Percentiles rank a stretch among this genome's conserved stretches.
phyloP scores from a whole-genome alignment of 2,888 invertebrate species.

The Drosophila paranaensis region DNA sequence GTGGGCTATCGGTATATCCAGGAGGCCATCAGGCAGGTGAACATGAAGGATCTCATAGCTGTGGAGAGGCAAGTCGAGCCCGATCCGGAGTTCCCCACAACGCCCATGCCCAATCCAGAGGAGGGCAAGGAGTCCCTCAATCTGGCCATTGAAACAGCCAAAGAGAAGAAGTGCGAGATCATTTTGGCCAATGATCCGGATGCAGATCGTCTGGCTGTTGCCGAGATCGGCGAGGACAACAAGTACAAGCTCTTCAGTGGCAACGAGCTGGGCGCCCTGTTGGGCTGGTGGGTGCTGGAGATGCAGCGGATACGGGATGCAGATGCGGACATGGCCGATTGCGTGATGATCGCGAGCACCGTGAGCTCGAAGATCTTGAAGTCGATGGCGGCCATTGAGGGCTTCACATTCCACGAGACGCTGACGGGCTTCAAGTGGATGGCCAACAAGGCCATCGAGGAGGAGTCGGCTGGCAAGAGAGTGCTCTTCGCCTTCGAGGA shows the following conservation, averaged over 20 bases:
- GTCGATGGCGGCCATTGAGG: constrained; percentile 92
- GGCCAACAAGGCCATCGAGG: constrained; percentile 92
- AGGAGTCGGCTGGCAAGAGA: constrained; percentile 89
- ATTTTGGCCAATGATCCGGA: constrained; percentile 99
- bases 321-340: constrained; percentile 86
- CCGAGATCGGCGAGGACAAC: constrained; percentile 89
- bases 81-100: constrained; percentile 98
- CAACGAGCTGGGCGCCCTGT: constrained; percentile 96
- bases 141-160: constrained; percentile 92
- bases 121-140: constrained; percentile 94
- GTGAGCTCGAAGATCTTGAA: constrained; percentile 98
- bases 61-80: constrained; percentile 91
- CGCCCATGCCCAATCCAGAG: constrained; percentile 99
- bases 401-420: constrained; percentile 93
- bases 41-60: constrained; percentile 86
- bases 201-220: constrained; percentile 97
- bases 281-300: constrained; percentile 96
- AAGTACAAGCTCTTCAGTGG: constrained; percentile 89
- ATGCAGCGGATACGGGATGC: constrained; percentile 85
- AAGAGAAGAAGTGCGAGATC: constrained; percentile 88
- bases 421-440: constrained; percentile 99
- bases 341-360: constrained; percentile 95
- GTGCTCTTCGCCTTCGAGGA: constrained; percentile 99
- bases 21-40: constrained; percentile 90
- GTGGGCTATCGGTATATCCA: constrained; percentile 93